Evolutionary conservation across 92 coral and sea anemone genomes (phyloP).

Genomic region (Zoanthus gigantus): DNA sequence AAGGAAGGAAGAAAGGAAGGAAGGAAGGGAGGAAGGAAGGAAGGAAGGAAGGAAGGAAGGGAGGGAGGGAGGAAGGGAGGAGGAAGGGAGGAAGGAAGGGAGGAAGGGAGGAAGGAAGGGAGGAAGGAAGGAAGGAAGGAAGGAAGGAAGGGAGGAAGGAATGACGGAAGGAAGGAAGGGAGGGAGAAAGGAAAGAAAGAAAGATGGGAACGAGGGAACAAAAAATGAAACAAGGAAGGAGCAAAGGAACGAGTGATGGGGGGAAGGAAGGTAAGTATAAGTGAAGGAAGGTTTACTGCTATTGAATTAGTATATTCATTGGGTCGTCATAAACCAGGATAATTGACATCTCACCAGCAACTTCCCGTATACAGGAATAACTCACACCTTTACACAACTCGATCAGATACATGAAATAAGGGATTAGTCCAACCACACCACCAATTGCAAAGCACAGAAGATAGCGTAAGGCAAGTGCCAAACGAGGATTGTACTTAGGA

Average conservation of each 20-base stretch:
- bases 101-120: background rate
- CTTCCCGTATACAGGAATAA: slow-evolving; percentile 75
- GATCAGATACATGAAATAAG: slow-evolving; percentile 82
- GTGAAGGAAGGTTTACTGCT: background rate
- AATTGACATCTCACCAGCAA: slow-evolving; percentile 76
- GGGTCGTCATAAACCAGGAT: background rate
- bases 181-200: background rate
- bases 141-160: background rate
- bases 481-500: slow-evolving; percentile 79
- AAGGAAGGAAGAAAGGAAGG: background rate
- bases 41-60: background rate
- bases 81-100: background rate
- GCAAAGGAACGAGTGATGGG: background rate
- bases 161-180: background rate
- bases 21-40: background rate
- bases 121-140: background rate
- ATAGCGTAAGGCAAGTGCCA: slow-evolving; percentile 78
- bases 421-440: slow-evolving; percentile 84
- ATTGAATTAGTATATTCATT: no score
- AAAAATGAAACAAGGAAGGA: background rate
- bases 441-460: slow-evolving; percentile 81
- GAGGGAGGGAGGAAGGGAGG: background rate
- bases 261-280: background rate
- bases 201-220: background rate
- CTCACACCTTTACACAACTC: slow-evolving; percentile 94